Evolutionary conservation across 2,113 vertebrate genomes (phyloP).

Genomic region (Macrotis lagotis): DNA sequence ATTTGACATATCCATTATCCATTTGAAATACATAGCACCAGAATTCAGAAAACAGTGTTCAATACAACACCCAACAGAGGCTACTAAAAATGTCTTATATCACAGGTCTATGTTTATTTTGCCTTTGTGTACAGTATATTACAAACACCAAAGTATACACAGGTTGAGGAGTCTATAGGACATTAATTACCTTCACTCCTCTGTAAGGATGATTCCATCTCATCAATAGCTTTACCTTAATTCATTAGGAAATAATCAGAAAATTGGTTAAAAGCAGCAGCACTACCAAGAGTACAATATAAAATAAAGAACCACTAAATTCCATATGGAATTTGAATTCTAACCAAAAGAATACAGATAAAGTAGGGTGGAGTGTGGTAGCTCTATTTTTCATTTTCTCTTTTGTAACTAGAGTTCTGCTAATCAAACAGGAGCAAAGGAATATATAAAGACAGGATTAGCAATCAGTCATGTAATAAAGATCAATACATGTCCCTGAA

Average conservation of each 20-base stretch:
- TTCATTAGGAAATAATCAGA: not conserved
- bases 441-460: not conserved
- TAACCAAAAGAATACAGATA: not conserved
- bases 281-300: not conserved
- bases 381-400: not conserved
- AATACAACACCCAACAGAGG: not conserved
- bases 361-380: not conserved
- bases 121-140: not conserved
- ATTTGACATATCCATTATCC: not conserved
- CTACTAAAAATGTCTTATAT: not conserved
- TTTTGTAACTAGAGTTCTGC: not conserved
- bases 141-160: not conserved
- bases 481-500: not conserved
- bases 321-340: not conserved
- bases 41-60: not conserved
- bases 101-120: not conserved
- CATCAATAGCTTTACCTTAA: not conserved
- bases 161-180: not conserved
- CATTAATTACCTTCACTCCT: not conserved
- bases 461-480: not conserved
- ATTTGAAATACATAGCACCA: constrained; percentile 48
- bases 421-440: not conserved
- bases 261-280: not conserved
- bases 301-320: not conserved
- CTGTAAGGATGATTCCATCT: not conserved